phyloP scores from a whole-genome alignment of 2,113 vertebrate genomes.

The Anthoscopus minutus region DNA sequence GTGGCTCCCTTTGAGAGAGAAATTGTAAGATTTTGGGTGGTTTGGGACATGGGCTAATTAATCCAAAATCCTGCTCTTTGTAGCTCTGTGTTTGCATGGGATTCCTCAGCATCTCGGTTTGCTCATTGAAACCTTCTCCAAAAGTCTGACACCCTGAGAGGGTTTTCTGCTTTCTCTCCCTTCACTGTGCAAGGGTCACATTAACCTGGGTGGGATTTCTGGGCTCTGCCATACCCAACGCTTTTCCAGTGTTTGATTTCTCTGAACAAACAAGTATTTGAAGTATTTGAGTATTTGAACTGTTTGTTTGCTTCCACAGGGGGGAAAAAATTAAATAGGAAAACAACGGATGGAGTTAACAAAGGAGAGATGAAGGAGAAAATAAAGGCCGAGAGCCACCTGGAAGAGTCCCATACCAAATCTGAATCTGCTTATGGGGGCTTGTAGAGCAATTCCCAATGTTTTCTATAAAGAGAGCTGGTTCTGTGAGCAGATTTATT shows the following conservation, averaged over 20 bases:
- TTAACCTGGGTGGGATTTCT: not conserved
- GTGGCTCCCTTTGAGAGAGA: not conserved
- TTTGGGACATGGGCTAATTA: not conserved
- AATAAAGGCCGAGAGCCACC: not conserved
- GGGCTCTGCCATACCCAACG: not conserved
- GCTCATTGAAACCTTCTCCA: not conserved
- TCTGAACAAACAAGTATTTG: not conserved
- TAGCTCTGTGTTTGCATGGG: not conserved
- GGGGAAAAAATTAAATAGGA: accelerated
- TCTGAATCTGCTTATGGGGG: not conserved
- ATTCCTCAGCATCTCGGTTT: not conserved
- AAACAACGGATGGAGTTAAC: not conserved
- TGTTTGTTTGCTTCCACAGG: not conserved
- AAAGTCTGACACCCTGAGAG: not conserved
- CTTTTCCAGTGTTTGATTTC: not conserved
- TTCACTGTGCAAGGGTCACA: not conserved
- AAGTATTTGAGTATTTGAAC: not conserved
- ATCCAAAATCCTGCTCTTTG: not conserved
- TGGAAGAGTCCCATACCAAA: not conserved
- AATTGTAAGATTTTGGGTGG: not conserved
- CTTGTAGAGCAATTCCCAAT: not conserved
- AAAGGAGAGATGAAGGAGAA: not conserved
- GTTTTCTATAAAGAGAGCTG: not conserved
- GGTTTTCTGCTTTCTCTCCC: not conserved
- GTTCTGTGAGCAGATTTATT: not conserved